Base-by-base conservation (phyloP, 1,140 invertebrate species). In the Sarcophaga peregrina region DNA sequence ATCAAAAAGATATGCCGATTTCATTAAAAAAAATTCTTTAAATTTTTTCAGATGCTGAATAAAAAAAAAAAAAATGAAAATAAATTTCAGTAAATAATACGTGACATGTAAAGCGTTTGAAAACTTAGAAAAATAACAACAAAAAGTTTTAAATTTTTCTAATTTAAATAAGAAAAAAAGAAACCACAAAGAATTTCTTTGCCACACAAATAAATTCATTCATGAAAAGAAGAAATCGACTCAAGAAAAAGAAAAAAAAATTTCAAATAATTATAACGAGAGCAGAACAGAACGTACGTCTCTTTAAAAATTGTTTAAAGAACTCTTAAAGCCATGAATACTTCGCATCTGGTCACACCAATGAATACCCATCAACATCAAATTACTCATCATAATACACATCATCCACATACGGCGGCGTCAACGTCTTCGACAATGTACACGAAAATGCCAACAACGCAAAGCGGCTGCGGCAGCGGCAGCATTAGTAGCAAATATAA, bases 261-360 rank as follows among this genome's bases (percentile, higher is more conserved):
- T 8, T 80, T 52, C 13, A 37, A 80, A 80, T 11, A 20, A n/a
- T 50, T 25, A 62, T 52, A 6, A 37, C 3, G n/a, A 78, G 74
- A 76, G 15, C 47, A 46, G 17, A 8, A 76, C 45, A 9, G 20
- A 54, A 58, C 20, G 54, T 13, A 80, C 50, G 10, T 10, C 50
- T 52, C 50, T 52, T 52, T 10, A 52, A 52, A 37, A 9, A 52
- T 52, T 10, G 17, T 20, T 17, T 10, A 68, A 68, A 68, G 20
- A 68, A 68, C 17, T 20, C 1, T 37, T 20, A 20, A 25, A n/a
- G 13, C 48, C 4, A 87, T 88, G 87, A 86, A 87, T 82, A 86
- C 87, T 83, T 85, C 87, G 85, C 86, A 87, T 86, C 83, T 87
- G 7, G 86, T 85, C 20, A 86, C 83, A 0, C 80, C 73, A 52